Conservation (phyloP, 2,888 invertebrate genomes). For the Phrixothrix hirtus region DNA sequence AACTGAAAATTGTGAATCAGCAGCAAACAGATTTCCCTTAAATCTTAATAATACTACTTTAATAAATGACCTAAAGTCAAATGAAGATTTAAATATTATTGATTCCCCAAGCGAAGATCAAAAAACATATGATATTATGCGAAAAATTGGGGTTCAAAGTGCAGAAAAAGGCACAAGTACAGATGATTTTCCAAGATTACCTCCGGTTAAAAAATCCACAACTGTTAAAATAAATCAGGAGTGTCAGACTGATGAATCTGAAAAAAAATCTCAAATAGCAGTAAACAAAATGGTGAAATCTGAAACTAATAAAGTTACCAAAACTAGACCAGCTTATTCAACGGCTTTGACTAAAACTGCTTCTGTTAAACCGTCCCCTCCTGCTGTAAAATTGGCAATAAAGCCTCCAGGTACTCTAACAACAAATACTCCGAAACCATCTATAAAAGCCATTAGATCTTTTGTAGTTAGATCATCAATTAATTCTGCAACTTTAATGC, state of each 20-base stretch:
- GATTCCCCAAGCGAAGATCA: constrained; percentile 57
- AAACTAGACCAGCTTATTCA: constrained; percentile 55
- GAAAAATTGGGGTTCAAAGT: constrained; percentile 52
- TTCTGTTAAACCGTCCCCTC: constrained; percentile 44
- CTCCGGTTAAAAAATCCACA: constrained; percentile 40
- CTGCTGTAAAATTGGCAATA: constrained; percentile 39
- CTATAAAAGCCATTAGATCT: constrained; percentile 26
- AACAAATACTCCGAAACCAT: constrained; percentile 31
- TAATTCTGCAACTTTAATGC: constrained; percentile 18
- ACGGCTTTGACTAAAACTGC: constrained; percentile 55
- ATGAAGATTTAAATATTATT: constrained; percentile 34
- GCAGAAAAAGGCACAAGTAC: constrained; percentile 54
- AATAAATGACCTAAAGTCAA: neutral
- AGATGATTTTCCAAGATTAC: constrained; percentile 50
- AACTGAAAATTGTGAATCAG: neutral
- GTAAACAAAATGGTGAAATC: constrained; percentile 41
- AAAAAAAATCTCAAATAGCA: constrained; percentile 35
- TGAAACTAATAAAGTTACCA: constrained; percentile 35
- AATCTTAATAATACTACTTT: neutral
- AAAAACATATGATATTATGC: constrained; percentile 52
- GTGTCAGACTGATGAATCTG: constrained; percentile 51
- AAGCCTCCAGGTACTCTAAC: constrained; percentile 12
- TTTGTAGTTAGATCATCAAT: constrained; percentile 11
- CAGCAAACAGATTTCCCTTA: neutral
- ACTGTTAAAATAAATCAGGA: constrained; percentile 51